Conservation (phyloP, 2,797 vertebrate species). For the Sebastes iracundus region DNA sequence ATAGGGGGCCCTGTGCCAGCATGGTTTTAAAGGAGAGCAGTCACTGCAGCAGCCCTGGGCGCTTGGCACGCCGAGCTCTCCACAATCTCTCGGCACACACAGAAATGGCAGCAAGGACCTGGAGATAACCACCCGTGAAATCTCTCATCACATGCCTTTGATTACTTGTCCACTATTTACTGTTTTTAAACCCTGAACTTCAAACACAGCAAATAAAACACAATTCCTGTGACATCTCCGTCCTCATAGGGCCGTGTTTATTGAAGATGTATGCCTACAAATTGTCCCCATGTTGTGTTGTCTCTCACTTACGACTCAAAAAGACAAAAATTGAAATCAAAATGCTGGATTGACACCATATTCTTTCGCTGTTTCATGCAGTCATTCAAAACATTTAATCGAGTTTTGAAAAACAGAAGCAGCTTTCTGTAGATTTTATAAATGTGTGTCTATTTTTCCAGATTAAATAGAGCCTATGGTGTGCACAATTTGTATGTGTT, state of each 20-base stretch:
- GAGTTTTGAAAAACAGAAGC: slow-evolving; percentile 51
- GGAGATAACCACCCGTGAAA: slow-evolving; percentile 84
- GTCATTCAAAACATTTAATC: slow-evolving; percentile 58
- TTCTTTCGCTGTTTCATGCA: slow-evolving; percentile 52
- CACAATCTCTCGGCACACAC: slow-evolving; percentile 79
- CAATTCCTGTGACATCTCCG: slow-evolving; percentile 51
- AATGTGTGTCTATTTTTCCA: slow-evolving; percentile 40
- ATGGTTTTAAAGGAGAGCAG: slow-evolving; percentile 81
- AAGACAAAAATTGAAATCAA: slow-evolving; percentile 32
- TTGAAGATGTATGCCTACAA: slow-evolving; percentile 56
- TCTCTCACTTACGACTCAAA: slow-evolving; percentile 33
- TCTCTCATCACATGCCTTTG: slow-evolving; percentile 83
- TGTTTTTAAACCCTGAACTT: slow-evolving; percentile 80
- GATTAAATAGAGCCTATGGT: slow-evolving; percentile 49
- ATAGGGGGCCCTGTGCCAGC: slow-evolving; percentile 82
- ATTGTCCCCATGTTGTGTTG: slow-evolving; percentile 49
- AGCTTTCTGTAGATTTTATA: slow-evolving; percentile 52
- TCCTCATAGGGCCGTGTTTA: slow-evolving; percentile 58
- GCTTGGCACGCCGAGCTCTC: slow-evolving; percentile 77
- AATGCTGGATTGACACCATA: slow-evolving; percentile 49
- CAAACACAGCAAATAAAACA: slow-evolving; percentile 77
- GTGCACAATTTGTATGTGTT: slow-evolving; percentile 55
- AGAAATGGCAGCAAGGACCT: slow-evolving; percentile 77
- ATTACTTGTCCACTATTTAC: slow-evolving; percentile 82
- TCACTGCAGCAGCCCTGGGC: slow-evolving; percentile 79